These are phyloP conservation scores for Poecilus cupreus DNA, from an alignment of 2,888 invertebrate genomes.

Conservation along the genomic window DNA sequence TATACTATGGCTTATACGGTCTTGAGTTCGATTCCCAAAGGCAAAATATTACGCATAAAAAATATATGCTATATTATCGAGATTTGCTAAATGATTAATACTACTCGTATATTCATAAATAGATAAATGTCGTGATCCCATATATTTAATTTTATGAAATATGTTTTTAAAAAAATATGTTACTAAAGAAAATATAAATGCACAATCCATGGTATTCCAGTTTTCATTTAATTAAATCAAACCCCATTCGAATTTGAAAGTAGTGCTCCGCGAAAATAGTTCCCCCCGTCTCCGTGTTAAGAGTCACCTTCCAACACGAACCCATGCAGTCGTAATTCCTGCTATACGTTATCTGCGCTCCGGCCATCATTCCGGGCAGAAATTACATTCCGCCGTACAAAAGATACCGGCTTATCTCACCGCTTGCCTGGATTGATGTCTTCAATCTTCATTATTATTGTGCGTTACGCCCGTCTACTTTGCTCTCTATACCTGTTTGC, in stretches of 20 bases:
- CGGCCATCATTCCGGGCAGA: conserved; percentile 36
- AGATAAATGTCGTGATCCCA: no score
- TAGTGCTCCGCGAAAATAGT: neutral
- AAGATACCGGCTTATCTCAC: conserved; percentile 58
- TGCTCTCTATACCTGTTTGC: conserved; percentile 48
- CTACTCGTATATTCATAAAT: no score
- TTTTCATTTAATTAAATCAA: neutral
- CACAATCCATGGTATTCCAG: neutral
- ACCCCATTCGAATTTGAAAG: neutral
- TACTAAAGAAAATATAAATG: no score
- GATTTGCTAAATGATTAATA: no score
- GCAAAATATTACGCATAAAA: no score
- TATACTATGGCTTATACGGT: no score
- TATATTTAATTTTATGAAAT: no score
- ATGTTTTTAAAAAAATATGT: no score
- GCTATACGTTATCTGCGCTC: conserved; percentile 39
- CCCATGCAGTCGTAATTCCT: conserved; percentile 46
- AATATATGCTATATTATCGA: no score
- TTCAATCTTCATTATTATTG: conserved; percentile 59
- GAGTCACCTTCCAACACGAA: neutral
- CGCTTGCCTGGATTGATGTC: conserved; percentile 57
- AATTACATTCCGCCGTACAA: conserved; percentile 58
- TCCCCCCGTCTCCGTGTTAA: neutral
- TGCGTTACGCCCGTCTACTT: conserved; percentile 45
- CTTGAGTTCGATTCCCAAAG: no score